Evolutionary conservation across 2,888 invertebrate species (phyloP), one percentile per base, ranked within the genome.

Genomic region (Kuschelorhynchus macadamiae): DNA sequence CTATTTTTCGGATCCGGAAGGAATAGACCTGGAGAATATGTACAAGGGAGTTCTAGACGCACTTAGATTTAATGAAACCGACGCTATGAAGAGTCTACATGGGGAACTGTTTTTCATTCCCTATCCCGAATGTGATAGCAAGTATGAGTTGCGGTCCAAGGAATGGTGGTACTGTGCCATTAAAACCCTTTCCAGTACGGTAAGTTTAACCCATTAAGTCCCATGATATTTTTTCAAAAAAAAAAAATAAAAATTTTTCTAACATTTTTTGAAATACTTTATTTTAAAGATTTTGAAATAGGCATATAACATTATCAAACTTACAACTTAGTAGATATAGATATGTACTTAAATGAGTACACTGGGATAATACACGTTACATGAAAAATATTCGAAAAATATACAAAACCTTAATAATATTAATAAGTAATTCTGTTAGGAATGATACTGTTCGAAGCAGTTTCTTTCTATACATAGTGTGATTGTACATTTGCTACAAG

Each of bases 161-260:
- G 36, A 47, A n/a, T 33, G 55, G 66, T 41, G 63, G 62, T 61
- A 52, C 17, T 61, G 62, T 32, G 39, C 52, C 14, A 11, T 53
- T 8, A 52, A 53, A 52, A n/a, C 25, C 17, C 12, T 53, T 1
- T 21, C 62, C 7, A 44, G 12, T 1, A 44, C 62, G 4, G 62
- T 61, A 50, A 52, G 49, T 30, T 30, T 30, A 30, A 30, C 30
- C 30, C 9, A 30, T 7, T 30, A 30, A 7, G 9, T 30, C 9
- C 9, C 9, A 30, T 30, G 4, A 30, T 4, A 30, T 7, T 4
- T 7, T 30, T 30, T n/a, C n/a, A n/a, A n/a, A n/a, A n/a, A n/a
- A n/a, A n/a, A n/a, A n/a, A n/a, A n/a, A n/a, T n/a, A n/a, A n/a
- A 30, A 30, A 9, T 30, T 30, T 30, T 30, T 30, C 30, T 9